These are phyloP conservation scores for Buathra laborator DNA, from an alignment of 2,888 invertebrate genomes.

Conservation along the genomic window DNA sequence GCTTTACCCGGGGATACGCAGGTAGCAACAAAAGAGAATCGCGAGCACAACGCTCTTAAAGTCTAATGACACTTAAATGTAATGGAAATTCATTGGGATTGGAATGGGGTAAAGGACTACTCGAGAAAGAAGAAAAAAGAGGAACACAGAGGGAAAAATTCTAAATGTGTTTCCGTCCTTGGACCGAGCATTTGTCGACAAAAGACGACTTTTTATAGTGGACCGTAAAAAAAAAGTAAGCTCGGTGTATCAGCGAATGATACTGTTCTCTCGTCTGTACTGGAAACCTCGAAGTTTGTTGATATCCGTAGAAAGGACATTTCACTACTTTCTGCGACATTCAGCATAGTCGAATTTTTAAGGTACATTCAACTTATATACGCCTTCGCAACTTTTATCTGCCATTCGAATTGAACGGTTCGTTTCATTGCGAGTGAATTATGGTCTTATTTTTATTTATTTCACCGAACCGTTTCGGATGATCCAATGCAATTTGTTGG, in stretches of 20 bases:
- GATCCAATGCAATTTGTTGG: background rate
- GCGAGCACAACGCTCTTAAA: slow-evolving; percentile 47
- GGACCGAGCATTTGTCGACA: slow-evolving; percentile 7
- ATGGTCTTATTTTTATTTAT: background rate
- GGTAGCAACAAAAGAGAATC: background rate
- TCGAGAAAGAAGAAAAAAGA: background rate
- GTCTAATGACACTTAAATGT: slow-evolving; percentile 69
- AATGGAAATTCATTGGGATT: slow-evolving; percentile 69
- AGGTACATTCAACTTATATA: background rate
- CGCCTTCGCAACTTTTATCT: background rate
- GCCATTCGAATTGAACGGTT: background rate
- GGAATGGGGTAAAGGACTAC: slow-evolving; percentile 7
- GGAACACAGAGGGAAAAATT: slow-evolving; percentile 11
- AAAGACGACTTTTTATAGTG: slow-evolving; percentile 30
- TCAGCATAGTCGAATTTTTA: background rate
- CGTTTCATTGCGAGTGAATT: background rate
- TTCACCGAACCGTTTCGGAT: background rate
- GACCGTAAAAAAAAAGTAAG: slow-evolving; percentile 33
- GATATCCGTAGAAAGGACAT: background rate
- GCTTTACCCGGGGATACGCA: background rate
- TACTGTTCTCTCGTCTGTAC: background rate
- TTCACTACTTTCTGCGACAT: background rate
- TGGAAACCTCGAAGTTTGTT: background rate
- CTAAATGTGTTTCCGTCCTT: slow-evolving; percentile 8
- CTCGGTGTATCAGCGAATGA: background rate